These are phyloP conservation scores for Sesia apiformis DNA, from an alignment of 2,888 invertebrate species.

Conservation along the genomic window DNA sequence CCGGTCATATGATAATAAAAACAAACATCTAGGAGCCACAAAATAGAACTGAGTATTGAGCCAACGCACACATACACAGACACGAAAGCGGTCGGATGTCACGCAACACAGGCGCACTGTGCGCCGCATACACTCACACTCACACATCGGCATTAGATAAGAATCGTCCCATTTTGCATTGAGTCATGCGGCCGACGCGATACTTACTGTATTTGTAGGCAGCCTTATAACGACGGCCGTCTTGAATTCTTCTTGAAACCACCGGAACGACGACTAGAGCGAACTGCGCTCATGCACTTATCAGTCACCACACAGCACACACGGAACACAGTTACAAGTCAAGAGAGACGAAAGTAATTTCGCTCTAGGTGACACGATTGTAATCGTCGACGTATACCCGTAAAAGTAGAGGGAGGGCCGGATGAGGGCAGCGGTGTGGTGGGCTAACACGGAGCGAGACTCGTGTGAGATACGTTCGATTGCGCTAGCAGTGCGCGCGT, in stretches of 20 bases:
- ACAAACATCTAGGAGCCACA: constrained; percentile 69
- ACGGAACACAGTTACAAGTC: constrained; percentile 23
- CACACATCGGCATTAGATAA: constrained; percentile 56
- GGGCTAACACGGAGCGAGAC: constrained; percentile 28
- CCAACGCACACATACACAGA: constrained; percentile 60
- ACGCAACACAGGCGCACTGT: constrained; percentile 39
- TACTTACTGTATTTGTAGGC: constrained; percentile 72
- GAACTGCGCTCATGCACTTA: constrained; percentile 50
- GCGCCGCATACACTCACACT: constrained; percentile 34
- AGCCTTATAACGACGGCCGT: constrained; percentile 73
- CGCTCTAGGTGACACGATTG: constrained; percentile 26
- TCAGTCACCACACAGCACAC: constrained; percentile 11
- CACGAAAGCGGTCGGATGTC: constrained; percentile 55
- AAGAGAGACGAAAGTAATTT: constrained; percentile 22
- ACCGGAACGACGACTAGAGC: constrained; percentile 48
- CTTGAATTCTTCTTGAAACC: constrained; percentile 58
- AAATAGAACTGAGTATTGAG: constrained; percentile 72
- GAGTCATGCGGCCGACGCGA: constrained; percentile 58
- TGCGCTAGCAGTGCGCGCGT: constrained; percentile 71
- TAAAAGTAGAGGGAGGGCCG: constrained; percentile 29
- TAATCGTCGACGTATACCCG: constrained; percentile 35
- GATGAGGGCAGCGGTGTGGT: constrained; percentile 41
- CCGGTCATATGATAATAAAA: constrained; percentile 72
- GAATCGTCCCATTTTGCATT: constrained; percentile 72
- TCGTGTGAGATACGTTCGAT: constrained; percentile 59